phyloP scores from a whole-genome alignment of 2,888 invertebrate genomes.

The Limnephilus auricula region DNA sequence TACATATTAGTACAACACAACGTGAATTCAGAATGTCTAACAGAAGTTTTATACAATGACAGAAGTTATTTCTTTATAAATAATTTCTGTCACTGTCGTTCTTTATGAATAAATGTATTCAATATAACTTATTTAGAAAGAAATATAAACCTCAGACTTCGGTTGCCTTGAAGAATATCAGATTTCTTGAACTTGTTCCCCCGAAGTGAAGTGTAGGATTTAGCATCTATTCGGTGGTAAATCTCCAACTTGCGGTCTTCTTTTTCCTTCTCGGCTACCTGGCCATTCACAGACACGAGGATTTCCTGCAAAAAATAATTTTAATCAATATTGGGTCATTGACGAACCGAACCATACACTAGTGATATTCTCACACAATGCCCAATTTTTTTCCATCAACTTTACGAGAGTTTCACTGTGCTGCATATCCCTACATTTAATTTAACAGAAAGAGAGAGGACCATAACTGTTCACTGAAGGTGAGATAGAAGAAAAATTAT shows the following conservation, averaged over 20 bases:
- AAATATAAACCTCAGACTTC: slow-evolving; percentile 83
- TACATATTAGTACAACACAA: too few relatives aligned
- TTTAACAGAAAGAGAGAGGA: too few relatives aligned
- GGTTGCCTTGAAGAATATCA: slow-evolving; percentile 89
- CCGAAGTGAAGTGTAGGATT: slow-evolving; percentile 90
- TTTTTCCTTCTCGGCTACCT: slow-evolving; percentile 94
- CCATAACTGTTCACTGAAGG: too few relatives aligned
- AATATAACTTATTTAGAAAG: neutral
- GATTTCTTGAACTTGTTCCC: slow-evolving; percentile 96
- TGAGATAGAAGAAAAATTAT: too few relatives aligned
- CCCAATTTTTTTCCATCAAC: too few relatives aligned
- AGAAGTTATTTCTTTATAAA: too few relatives aligned
- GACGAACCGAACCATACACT: too few relatives aligned
- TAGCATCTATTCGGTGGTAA: slow-evolving; percentile 94
- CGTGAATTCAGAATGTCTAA: too few relatives aligned
- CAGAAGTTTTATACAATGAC: too few relatives aligned
- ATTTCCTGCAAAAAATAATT: slow-evolving; percentile 80
- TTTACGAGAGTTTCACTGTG: too few relatives aligned
- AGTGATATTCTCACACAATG: neutral
- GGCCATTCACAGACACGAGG: slow-evolving; percentile 92
- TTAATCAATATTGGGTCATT: neutral
- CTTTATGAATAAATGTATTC: neutral
- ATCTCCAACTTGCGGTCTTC: slow-evolving; percentile 94
- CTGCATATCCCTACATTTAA: too few relatives aligned
- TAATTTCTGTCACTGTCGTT: too few relatives aligned